Percentiles rank a stretch among this genome's conserved stretches.
Evolutionary conservation across 2,888 invertebrate species (phyloP).

Genomic region (Psylliodes chrysocephalus): DNA sequence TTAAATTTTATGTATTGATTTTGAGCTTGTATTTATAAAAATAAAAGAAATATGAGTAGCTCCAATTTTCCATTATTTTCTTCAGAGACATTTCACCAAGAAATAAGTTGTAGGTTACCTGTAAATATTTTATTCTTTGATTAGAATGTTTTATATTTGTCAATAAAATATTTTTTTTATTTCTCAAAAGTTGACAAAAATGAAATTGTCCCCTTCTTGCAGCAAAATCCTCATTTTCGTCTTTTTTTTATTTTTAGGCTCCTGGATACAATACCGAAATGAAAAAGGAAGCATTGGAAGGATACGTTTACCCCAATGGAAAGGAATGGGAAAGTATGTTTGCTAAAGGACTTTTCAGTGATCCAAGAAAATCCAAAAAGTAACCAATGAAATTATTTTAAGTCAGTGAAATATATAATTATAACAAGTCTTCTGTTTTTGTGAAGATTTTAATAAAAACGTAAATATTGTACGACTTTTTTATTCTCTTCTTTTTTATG

Average conservation of each 20-base stretch:
- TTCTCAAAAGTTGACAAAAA: too few species aligned
- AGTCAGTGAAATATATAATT: background rate
- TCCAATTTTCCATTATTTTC: too few species aligned
- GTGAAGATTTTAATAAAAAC: constrained; percentile 8
- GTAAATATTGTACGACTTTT: background rate
- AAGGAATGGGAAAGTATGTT: constrained; percentile 79
- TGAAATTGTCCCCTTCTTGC: too few species aligned
- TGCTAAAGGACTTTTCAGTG: constrained; percentile 69
- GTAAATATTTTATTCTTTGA: too few species aligned
- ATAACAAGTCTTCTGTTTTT: constrained; percentile 8
- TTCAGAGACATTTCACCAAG: too few species aligned
- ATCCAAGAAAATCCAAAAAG: constrained; percentile 60
- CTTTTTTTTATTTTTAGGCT: constrained; percentile 65
- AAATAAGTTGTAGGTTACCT: too few species aligned
- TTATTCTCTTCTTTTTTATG: background rate
- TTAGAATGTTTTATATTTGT: too few species aligned
- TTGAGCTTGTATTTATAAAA: too few species aligned
- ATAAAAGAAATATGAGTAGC: too few species aligned
- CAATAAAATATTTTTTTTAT: background rate
- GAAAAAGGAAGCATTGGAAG: constrained; percentile 72
- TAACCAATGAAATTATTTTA: constrained; percentile 6
- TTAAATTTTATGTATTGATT: too few species aligned
- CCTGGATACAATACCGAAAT: constrained; percentile 88
- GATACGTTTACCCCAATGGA: constrained; percentile 83
- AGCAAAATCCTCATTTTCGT: constrained; percentile 1